Evolutionary conservation across 2,797 vertebrate species (phyloP).

Genomic region (Fistularia commersonii): DNA sequence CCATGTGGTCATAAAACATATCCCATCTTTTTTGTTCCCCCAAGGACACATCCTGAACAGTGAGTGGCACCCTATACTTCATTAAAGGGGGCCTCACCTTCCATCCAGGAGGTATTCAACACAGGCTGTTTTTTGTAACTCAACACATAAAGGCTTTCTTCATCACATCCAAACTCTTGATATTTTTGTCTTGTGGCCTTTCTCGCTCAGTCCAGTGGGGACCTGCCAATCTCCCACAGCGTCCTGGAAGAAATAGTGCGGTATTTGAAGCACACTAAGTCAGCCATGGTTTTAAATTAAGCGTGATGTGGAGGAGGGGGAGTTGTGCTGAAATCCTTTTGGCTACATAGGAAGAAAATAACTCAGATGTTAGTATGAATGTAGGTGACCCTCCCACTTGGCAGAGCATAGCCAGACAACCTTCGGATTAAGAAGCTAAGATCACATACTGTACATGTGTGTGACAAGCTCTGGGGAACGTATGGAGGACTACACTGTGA

Average conservation of each 20-base stretch:
- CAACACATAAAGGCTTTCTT: slow-evolving; percentile 71
- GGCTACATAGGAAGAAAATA: slow-evolving; percentile 63
- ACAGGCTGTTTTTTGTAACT: slow-evolving; percentile 70
- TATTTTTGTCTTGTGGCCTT: slow-evolving; percentile 81
- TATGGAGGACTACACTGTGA: slow-evolving; percentile 35
- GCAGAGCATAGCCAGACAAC: slow-evolving; percentile 24
- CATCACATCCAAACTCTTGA: slow-evolving; percentile 67
- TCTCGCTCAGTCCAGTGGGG: slow-evolving; percentile 61
- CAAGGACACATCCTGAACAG: slow-evolving; percentile 39
- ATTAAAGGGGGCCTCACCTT: slow-evolving; percentile 47
- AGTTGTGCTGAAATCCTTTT: slow-evolving; percentile 55
- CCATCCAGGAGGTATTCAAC: slow-evolving; percentile 59
- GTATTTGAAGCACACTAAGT: slow-evolving; percentile 77
- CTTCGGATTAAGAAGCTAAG: slow-evolving; percentile 31
- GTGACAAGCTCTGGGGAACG: slow-evolving; percentile 41
- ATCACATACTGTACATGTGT: slow-evolving; percentile 28
- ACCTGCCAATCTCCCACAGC: slow-evolving; percentile 75
- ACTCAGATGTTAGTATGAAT: slow-evolving; percentile 56
- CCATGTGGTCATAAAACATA: slow-evolving; percentile 10
- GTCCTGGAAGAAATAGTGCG: slow-evolving; percentile 73
- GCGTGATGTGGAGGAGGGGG: slow-evolving; percentile 61
- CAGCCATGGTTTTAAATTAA: slow-evolving; percentile 80
- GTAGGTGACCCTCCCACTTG: slow-evolving; percentile 34
- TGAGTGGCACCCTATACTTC: slow-evolving; percentile 18
- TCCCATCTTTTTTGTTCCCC: slow-evolving; percentile 35